These are phyloP conservation scores for Callorhinus ursinus DNA, from an alignment of 2,113 vertebrate species.

Conservation along the genomic window DNA sequence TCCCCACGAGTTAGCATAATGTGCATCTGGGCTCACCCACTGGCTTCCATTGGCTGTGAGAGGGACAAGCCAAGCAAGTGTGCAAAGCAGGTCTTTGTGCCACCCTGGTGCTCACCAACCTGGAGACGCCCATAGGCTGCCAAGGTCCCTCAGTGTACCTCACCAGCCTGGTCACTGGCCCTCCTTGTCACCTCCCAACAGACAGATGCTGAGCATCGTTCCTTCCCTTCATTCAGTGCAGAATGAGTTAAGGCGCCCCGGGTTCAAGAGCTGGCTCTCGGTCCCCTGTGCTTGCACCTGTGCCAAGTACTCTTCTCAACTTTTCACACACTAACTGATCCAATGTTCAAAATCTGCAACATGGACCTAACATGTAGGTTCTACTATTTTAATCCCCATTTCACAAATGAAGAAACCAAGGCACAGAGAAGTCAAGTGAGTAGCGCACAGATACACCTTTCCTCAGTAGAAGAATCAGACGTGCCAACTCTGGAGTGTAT, in stretches of 20 bases:
- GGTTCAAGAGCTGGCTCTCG: background rate
- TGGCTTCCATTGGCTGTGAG: background rate
- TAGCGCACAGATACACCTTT: background rate
- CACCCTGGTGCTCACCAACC: background rate
- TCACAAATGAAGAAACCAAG: background rate
- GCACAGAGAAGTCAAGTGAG: background rate
- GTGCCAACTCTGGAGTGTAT: background rate
- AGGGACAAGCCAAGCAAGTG: background rate
- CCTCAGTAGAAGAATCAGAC: background rate
- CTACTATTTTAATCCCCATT: background rate
- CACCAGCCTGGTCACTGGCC: accelerated
- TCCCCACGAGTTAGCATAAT: conserved; percentile 8
- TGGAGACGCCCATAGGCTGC: background rate
- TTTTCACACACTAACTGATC: background rate
- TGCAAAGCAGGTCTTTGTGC: accelerated
- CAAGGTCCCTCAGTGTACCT: too few relatives aligned
- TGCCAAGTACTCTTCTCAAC: background rate
- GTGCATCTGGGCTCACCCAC: background rate
- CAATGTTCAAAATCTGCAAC: background rate
- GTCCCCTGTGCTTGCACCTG: accelerated
- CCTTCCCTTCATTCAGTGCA: background rate
- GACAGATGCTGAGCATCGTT: background rate
- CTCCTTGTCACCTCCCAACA: background rate
- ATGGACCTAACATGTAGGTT: too few relatives aligned
- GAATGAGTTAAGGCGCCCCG: accelerated